A percentile compares a stretch with the other conserved stretches of the same genome.
Evolutionary conservation across 1,140 invertebrate species (phyloP).

Genomic region (Tetramorium alpestre): DNA sequence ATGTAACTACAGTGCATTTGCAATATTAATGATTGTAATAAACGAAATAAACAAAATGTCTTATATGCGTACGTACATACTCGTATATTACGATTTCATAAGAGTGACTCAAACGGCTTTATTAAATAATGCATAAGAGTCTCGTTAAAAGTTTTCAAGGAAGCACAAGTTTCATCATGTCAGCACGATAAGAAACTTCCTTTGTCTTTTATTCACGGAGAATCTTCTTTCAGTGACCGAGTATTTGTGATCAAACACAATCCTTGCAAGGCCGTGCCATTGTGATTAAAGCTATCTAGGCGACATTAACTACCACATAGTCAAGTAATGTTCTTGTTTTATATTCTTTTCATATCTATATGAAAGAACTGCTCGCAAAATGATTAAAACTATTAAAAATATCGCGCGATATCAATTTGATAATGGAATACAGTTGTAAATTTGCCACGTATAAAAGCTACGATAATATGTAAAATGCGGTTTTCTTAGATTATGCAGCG

Average conservation of each 20-base stretch:
- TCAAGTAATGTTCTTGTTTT: background rate
- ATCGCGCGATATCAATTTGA: background rate
- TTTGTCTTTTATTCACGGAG: constrained; percentile 9
- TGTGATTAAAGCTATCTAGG: background rate
- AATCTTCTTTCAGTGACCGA: constrained; percentile 4
- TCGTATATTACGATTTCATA: background rate
- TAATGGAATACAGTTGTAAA: background rate
- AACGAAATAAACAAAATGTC: background rate
- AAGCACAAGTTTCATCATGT: background rate
- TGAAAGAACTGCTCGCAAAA: background rate
- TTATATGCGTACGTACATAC: background rate
- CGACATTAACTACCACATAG: background rate
- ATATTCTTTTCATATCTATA: background rate
- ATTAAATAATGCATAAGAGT: background rate
- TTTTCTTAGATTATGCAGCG: background rate
- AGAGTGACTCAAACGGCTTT: background rate
- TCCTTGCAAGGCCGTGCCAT: background rate
- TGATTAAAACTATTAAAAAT: background rate
- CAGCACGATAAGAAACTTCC: background rate
- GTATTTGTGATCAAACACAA: background rate
- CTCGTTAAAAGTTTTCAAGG: constrained; percentile 3
- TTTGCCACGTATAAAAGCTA: background rate
- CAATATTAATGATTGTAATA: background rate
- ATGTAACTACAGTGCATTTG: background rate
- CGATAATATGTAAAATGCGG: background rate